Conservation (phyloP, 2,888 invertebrate genomes). For the Trissolcus brochymenae region DNA sequence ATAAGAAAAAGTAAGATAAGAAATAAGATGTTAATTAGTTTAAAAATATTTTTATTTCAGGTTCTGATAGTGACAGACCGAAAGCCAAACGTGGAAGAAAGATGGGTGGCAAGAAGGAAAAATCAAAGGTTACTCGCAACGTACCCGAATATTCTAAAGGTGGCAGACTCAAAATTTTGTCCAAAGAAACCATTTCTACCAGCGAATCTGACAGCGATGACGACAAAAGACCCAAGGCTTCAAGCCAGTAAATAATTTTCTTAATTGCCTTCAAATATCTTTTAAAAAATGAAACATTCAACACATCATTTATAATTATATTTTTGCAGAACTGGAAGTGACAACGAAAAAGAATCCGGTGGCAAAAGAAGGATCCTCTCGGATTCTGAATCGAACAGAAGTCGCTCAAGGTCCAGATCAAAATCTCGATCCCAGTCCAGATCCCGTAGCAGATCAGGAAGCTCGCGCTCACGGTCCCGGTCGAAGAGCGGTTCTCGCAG, state of each 20-base stretch:
- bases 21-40: not conserved
- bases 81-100: constrained; percentile 81
- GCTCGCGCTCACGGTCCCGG: constrained; percentile 68
- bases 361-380: constrained; percentile 80
- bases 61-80: constrained; percentile 84
- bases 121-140: constrained; percentile 67
- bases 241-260: constrained; percentile 77
- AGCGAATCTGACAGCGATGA: constrained; percentile 86
- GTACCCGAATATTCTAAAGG: constrained; percentile 87
- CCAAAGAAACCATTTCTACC: constrained; percentile 96
- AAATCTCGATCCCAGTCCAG: constrained; percentile 67
- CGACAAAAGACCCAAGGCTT: constrained; percentile 79
- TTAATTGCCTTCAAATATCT: not conserved
- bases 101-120: constrained; percentile 73
- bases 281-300: not conserved
- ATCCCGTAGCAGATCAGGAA: constrained; percentile 63
- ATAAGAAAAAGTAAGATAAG: not conserved
- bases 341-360: constrained; percentile 77
- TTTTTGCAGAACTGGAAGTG: constrained; percentile 71
- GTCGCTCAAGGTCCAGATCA: constrained; percentile 64
- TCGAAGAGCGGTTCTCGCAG: constrained; percentile 66
- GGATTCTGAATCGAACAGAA: constrained; percentile 79
- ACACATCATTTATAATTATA: not conserved
- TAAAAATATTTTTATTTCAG: constrained; percentile 65
- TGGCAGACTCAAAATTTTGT: constrained; percentile 88